Evolutionary conservation across 2,888 invertebrate species (phyloP).

Genomic region (Emmelina monodactyla): DNA sequence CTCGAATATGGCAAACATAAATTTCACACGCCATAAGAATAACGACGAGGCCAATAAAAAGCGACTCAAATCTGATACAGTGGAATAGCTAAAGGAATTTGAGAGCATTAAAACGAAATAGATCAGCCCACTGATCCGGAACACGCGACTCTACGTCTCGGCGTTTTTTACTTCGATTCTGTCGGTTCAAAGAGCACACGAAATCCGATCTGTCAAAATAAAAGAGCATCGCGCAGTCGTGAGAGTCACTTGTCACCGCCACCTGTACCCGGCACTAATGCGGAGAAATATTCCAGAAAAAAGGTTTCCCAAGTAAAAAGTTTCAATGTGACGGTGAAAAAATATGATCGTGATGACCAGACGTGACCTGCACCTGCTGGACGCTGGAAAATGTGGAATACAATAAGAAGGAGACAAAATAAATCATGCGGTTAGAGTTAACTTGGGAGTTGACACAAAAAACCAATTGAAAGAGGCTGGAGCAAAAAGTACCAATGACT

Average conservation of each 20-base stretch:
- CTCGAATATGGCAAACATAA: too few relatives aligned
- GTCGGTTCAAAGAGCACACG: conserved; percentile 57
- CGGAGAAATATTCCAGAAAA: conserved; percentile 23
- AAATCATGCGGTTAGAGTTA: too few relatives aligned
- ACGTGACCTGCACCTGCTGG: conserved; percentile 36
- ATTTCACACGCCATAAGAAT: too few relatives aligned
- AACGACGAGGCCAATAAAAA: too few relatives aligned
- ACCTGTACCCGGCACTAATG: conserved; percentile 49
- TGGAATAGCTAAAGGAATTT: conserved; percentile 21
- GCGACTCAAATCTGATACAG: too few relatives aligned
- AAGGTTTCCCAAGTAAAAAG: too few relatives aligned
- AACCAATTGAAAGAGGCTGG: too few relatives aligned
- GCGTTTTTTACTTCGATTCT: conserved; percentile 44
- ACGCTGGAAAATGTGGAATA: conserved; percentile 22
- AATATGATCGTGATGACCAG: conserved; percentile 20
- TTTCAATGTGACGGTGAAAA: conserved; percentile 22
- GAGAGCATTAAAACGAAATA: conserved; percentile 25
- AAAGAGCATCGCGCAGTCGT: conserved; percentile 9
- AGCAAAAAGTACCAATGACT: too few relatives aligned
- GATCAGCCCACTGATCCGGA: conserved; percentile 35
- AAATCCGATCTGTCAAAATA: conserved; percentile 10
- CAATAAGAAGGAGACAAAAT: too few relatives aligned
- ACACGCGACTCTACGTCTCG: conserved; percentile 38
- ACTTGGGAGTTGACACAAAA: too few relatives aligned
- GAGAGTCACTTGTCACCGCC: conserved; percentile 29